Evolutionary conservation across 1,140 invertebrate species (phyloP), one percentile per base, ranked within the genome.

Genomic region (Drosophila rhopaloa): DNA sequence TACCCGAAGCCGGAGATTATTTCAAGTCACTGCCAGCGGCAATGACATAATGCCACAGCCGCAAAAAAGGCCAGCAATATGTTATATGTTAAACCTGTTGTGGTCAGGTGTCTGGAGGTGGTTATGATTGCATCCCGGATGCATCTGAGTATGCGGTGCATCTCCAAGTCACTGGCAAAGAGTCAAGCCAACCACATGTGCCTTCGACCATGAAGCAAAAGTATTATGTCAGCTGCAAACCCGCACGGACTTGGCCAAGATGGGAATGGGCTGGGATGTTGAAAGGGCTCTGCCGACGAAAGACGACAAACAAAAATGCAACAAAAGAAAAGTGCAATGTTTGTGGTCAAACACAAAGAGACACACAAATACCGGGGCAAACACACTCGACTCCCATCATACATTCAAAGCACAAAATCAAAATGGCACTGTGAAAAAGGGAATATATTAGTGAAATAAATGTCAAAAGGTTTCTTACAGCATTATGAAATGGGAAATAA

Each of bases 281-380:
- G 16, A 43, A 35, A 50, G 43, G 63, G 47, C 47, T 5, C 10
- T 9, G 32, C 35, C 54, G 53, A 71, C 68, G 32, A 67, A 24
- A 7, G 47, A 27, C 61, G 62, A 66, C 80, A 67, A 56, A 61
- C 65, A 79, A 82, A 82, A 79, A 82, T 82, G 82, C 82, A 85
- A 78, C 70, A 84, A 84, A 81, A 84, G 68, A 73, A 81, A 78
- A 75, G 81, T 85, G 77, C 81, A 85, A 75, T 85, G 66, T 81
- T 85, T 85, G 81, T 65, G 81, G 81, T 85, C 78, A 85, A 85
- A 78, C 60, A 85, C 77, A 85, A 81, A 85, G 63, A 66, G 72
- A 73, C 60, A 65, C 46, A 41, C 51, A 61, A 62, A 62, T 58
- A 16, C 44, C 38, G 38, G 51, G 51, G 50, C 48, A 66, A 53